A percentile compares a stretch with the other conserved stretches of the same genome.
Evolutionary conservation across 2,888 invertebrate genomes (phyloP).

Genomic region (Drosophila hawaiiensis): DNA sequence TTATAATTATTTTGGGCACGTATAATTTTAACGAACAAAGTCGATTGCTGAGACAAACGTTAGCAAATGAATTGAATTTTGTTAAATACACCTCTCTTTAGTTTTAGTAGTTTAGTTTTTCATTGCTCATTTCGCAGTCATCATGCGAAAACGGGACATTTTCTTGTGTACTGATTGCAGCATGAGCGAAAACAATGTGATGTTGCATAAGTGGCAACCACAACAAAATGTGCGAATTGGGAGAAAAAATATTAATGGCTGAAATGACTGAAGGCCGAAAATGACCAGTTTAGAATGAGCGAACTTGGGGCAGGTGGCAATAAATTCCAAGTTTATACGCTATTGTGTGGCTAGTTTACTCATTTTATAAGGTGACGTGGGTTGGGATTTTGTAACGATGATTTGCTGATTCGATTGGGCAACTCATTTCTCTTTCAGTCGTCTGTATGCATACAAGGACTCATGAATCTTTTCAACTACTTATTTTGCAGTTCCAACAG

Average conservation of each 20-base stretch:
- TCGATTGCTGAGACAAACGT: background rate
- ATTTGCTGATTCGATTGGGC: constrained; percentile 27
- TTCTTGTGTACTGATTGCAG: constrained; percentile 19
- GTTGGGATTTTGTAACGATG: constrained; percentile 26
- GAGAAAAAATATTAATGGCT: constrained; percentile 2
- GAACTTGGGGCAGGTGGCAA: constrained; percentile 26
- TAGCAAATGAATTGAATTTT: background rate
- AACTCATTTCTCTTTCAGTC: background rate
- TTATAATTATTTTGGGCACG: background rate
- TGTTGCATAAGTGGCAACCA: constrained; percentile 37
- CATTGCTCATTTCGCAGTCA: constrained; percentile 36
- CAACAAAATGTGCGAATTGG: constrained; percentile 14
- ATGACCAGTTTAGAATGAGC: constrained; percentile 25
- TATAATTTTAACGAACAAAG: background rate
- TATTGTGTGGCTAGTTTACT: constrained; percentile 19
- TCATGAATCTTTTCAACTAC: constrained; percentile 22
- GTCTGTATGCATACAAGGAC: background rate
- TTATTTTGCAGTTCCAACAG: constrained; percentile 89
- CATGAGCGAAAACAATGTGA: constrained; percentile 26
- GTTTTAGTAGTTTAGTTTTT: constrained; percentile 4
- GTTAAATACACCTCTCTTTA: background rate
- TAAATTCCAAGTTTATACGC: background rate
- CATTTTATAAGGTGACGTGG: constrained; percentile 39
- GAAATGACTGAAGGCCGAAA: constrained; percentile 1
- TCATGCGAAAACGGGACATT: constrained; percentile 17